Percentiles rank a stretch among this genome's conserved stretches.
Evolutionary conservation across 2,113 vertebrate species (phyloP).

Genomic region (Corythornis madagascariensis): DNA sequence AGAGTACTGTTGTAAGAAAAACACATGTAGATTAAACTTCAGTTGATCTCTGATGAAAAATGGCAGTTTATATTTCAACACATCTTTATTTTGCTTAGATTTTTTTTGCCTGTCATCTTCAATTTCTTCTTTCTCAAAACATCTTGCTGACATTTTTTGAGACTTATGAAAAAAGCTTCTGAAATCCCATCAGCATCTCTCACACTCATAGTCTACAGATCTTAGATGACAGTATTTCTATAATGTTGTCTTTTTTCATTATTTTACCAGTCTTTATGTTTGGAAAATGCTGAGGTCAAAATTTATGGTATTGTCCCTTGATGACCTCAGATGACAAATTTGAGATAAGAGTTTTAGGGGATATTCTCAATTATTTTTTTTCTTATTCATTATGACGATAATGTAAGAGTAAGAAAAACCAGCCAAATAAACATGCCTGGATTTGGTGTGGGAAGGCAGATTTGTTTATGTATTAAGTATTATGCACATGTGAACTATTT

Average conservation of each 20-base stretch:
- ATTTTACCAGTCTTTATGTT: not conserved
- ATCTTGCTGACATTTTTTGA: not conserved
- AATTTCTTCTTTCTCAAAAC: not conserved
- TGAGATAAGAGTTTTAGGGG: not conserved
- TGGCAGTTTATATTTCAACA: not conserved
- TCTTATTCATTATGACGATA: not conserved
- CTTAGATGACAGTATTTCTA: not conserved
- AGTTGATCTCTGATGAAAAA: conserved; percentile 28
- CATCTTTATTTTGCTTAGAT: conserved; percentile 5
- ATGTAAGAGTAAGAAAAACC: not conserved
- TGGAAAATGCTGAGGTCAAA: not conserved
- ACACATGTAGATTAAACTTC: not conserved
- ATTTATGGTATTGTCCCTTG: not conserved
- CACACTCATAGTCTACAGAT: not conserved
- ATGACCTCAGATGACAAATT: not conserved
- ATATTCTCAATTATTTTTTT: not conserved
- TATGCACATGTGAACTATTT: not conserved
- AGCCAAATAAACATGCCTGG: not conserved
- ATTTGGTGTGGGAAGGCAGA: not conserved
- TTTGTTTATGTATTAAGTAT: not conserved
- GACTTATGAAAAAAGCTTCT: not conserved
- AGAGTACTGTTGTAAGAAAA: not conserved
- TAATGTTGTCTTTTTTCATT: not conserved
- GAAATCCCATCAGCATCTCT: not conserved
- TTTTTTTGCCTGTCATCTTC: conserved; percentile 15